Evolutionary conservation across 2,888 invertebrate genomes (phyloP).

Genomic region (Hartigia nigra): DNA sequence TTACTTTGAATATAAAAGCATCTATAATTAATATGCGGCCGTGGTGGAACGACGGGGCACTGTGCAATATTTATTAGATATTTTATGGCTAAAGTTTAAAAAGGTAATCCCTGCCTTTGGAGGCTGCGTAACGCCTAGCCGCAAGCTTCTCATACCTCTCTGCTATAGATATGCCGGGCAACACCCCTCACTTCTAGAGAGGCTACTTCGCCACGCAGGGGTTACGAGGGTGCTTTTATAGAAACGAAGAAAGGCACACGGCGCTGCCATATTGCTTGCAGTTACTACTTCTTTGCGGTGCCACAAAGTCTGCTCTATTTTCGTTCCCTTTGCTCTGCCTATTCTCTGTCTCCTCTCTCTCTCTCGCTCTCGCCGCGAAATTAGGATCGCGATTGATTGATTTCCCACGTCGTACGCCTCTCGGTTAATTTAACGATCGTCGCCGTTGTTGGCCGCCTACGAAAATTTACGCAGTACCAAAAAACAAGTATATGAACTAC

Average conservation of each 20-base stretch:
- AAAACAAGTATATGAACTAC: not conserved
- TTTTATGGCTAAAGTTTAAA: slow-evolving; percentile 59
- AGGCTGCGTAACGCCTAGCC: not conserved
- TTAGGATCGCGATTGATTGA: slow-evolving; percentile 56
- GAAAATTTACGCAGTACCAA: slow-evolving; percentile 35
- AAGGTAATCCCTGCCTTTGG: slow-evolving; percentile 50
- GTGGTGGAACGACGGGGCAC: slow-evolving; percentile 45
- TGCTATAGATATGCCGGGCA: not conserved
- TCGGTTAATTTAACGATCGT: slow-evolving; percentile 48
- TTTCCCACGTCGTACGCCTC: slow-evolving; percentile 48
- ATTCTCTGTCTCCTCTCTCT: not conserved
- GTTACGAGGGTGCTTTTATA: not conserved
- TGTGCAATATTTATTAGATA: slow-evolving; percentile 57
- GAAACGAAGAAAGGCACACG: not conserved
- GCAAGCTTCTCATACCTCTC: not conserved
- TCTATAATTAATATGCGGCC: slow-evolving; percentile 57
- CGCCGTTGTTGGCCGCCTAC: slow-evolving; percentile 16
- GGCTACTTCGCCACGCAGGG: not conserved
- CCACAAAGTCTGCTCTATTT: not conserved
- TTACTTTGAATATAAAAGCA: slow-evolving; percentile 60
- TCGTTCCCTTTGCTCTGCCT: not conserved
- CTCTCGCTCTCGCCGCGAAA: slow-evolving; percentile 24
- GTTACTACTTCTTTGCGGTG: not conserved
- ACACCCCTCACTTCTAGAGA: not conserved
- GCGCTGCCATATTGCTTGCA: not conserved